Evolutionary conservation across 2,888 invertebrate genomes (phyloP).

Genomic region (Cryptocheilus praepositus): DNA sequence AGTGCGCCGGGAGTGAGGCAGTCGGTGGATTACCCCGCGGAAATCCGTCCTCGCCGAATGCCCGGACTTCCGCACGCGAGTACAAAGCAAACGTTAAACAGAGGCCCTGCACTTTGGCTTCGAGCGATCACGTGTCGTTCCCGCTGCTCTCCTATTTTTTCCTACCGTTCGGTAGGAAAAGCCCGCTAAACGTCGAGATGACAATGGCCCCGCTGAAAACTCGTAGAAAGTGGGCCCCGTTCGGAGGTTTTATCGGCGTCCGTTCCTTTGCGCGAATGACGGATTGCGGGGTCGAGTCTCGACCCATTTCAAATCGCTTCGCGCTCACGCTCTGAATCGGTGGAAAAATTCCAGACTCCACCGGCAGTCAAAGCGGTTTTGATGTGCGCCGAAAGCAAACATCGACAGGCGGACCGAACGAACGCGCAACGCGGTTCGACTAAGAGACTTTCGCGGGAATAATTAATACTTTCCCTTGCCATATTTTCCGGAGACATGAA

Average conservation of each 20-base stretch:
- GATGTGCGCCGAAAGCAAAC: too few relatives aligned
- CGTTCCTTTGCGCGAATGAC: too few relatives aligned
- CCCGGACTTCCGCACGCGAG: conserved; percentile 40
- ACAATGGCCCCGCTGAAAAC: neutral
- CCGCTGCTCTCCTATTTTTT: neutral
- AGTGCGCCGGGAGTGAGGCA: conserved; percentile 3
- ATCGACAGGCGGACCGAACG: too few relatives aligned
- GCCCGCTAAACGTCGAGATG: conserved; percentile 4
- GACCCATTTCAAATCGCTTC: too few relatives aligned
- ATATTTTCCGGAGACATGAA: too few relatives aligned
- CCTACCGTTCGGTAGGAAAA: conserved; percentile 18
- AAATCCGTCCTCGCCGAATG: conserved; percentile 47
- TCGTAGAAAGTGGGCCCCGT: conserved; percentile 16
- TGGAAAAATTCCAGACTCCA: too few relatives aligned
- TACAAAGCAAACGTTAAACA: conserved; percentile 53
- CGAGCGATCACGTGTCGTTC: conserved; percentile 16
- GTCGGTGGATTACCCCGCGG: conserved; percentile 46
- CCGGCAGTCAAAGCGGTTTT: too few relatives aligned
- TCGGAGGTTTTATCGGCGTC: too few relatives aligned
- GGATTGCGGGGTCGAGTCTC: too few relatives aligned
- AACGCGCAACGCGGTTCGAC: neutral
- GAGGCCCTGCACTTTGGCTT: conserved; percentile 33
- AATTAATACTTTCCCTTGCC: too few relatives aligned
- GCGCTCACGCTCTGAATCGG: too few relatives aligned
- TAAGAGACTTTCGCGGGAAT: conserved; percentile 16